Conservation (phyloP, 23 tunicate genomes). For the Ascidia mentula region DNA sequence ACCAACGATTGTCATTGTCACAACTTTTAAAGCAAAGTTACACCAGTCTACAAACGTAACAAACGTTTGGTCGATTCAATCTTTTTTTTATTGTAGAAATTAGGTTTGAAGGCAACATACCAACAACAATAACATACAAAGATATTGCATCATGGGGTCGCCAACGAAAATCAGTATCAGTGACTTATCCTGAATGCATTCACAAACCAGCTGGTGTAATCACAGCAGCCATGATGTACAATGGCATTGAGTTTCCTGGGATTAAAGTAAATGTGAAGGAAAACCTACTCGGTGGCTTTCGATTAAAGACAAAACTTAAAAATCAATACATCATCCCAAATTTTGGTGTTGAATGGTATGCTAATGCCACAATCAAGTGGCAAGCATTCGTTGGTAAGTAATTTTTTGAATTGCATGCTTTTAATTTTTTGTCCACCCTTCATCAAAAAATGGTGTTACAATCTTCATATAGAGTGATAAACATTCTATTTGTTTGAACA, state of each 20-base stretch:
- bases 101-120: background rate
- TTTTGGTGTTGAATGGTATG: background rate
- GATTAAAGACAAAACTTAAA: background rate
- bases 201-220: background rate
- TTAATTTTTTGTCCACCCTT: no score
- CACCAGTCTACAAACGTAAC: no score
- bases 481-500: background rate
- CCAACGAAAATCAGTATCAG: background rate
- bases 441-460: no score
- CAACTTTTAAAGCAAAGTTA: no score
- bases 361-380: background rate
- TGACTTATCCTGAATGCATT: background rate
- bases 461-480: background rate
- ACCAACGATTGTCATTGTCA: no score
- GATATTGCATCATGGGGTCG: background rate
- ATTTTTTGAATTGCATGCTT: background rate
- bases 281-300: background rate
- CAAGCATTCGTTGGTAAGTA: background rate
- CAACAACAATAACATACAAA: background rate
- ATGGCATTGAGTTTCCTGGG: background rate
- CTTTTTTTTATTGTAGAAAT: background rate
- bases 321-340: constrained; percentile 4
- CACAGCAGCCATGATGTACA: background rate
- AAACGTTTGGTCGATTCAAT: no score
- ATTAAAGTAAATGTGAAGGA: background rate